Evolutionary conservation across 2,888 invertebrate species (phyloP).

Genomic region (Dicyrtoma fusca): DNA sequence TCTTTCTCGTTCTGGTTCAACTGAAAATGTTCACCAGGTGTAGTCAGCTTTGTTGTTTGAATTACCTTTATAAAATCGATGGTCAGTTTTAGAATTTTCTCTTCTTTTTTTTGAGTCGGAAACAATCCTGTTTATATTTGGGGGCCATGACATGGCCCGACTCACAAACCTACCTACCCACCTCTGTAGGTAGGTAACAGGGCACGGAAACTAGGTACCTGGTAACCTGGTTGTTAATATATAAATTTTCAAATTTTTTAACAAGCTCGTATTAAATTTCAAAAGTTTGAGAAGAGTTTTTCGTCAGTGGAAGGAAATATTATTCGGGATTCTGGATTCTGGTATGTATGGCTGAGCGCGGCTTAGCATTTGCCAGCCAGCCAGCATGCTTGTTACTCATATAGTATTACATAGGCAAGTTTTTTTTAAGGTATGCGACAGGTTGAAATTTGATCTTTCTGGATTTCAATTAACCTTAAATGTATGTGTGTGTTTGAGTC

Average conservation of each 20-base stretch:
- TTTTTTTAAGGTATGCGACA: constrained; percentile 16
- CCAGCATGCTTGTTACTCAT: too few relatives aligned
- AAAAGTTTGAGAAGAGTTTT: not conserved
- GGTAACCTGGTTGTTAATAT: constrained; percentile 9
- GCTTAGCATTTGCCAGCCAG: too few relatives aligned
- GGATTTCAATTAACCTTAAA: constrained; percentile 31
- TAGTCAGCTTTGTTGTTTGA: constrained; percentile 28
- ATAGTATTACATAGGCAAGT: not conserved
- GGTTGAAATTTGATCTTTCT: constrained; percentile 34
- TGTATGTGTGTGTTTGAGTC: constrained; percentile 11
- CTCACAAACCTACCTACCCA: too few relatives aligned
- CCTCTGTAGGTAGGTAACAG: too few relatives aligned
- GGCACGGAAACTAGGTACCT: not conserved
- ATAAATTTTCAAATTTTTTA: constrained; percentile 24
- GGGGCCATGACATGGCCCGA: not conserved
- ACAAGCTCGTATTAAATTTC: constrained; percentile 33
- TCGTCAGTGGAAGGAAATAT: too few relatives aligned
- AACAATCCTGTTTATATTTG: not conserved
- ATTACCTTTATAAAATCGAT: constrained; percentile 35
- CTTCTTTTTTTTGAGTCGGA: not conserved
- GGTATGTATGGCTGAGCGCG: too few relatives aligned
- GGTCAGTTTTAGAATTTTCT: constrained; percentile 29
- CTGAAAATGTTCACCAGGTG: constrained; percentile 31
- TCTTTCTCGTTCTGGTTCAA: constrained; percentile 8
- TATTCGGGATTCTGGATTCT: too few relatives aligned